phyloP scores from a whole-genome alignment of 2,888 invertebrate genomes.

The Platycnemis pennipes region DNA sequence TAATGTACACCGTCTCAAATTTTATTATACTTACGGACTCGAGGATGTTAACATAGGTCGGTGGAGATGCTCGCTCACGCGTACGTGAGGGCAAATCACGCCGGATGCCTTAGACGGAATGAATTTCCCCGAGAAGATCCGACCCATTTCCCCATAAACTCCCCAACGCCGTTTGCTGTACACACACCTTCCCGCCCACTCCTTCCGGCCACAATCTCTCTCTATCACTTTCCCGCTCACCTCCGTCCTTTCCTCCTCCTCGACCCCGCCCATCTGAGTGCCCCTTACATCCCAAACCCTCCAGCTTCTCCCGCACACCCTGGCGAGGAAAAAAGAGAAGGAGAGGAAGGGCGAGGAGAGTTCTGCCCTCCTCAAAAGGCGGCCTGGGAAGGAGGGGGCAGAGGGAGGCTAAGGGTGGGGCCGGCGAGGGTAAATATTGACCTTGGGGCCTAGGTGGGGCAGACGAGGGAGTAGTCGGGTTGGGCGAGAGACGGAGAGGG shows the following conservation, averaged over 20 bases:
- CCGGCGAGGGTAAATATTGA: neutral
- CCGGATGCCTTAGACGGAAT: neutral
- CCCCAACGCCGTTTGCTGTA: neutral
- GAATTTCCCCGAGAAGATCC: slow-evolving; percentile 19
- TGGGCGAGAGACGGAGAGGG: neutral
- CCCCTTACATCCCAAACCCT: neutral
- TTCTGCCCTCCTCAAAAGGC: neutral
- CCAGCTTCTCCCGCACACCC: neutral
- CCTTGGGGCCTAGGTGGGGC: neutral
- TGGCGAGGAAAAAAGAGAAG: neutral
- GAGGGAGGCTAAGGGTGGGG: neutral
- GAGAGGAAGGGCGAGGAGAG: neutral
- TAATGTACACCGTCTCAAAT: neutral
- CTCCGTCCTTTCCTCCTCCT: neutral
- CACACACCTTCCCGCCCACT: neutral
- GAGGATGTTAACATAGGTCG: neutral
- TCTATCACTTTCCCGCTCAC: too few relatives aligned
- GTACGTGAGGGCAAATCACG: neutral
- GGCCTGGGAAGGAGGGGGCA: neutral
- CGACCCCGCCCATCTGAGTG: neutral
- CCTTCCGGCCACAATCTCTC: neutral
- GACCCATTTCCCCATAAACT: neutral
- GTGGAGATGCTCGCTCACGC: neutral
- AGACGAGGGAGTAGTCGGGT: neutral
- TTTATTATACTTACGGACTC: neutral